Evolutionary conservation across 2,888 invertebrate genomes (phyloP).

Genomic region (Nomada lathburiana): DNA sequence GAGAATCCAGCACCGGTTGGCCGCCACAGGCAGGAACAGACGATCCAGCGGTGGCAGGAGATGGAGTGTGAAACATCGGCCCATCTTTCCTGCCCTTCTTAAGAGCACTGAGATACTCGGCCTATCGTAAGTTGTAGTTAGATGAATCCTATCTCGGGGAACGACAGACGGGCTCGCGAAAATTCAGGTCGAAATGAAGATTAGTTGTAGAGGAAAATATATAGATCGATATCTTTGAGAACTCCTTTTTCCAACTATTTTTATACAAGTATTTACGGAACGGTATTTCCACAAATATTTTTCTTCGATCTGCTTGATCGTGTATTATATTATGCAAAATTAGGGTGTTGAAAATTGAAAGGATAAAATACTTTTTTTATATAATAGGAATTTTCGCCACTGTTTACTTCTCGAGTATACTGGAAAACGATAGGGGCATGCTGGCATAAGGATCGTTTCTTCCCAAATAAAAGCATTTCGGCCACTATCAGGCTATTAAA

Average conservation of each 20-base stretch:
- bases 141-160: conserved; percentile 56
- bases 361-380: background rate
- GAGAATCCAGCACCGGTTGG: conserved; percentile 68
- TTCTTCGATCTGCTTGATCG: no score
- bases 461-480: conserved; percentile 7
- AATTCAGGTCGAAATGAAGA: background rate
- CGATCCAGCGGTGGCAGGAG: conserved; percentile 75
- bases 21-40: conserved; percentile 66
- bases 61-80: conserved; percentile 79
- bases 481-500: conserved; percentile 24
- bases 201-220: background rate
- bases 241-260: background rate
- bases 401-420: background rate
- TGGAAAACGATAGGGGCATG: background rate
- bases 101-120: conserved; percentile 59
- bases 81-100: conserved; percentile 74
- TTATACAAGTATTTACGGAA: background rate
- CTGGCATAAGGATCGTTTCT: conserved; percentile 7
- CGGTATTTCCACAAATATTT: no score
- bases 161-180: conserved; percentile 26
- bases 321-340: no score
- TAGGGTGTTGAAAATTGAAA: no score
- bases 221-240: background rate
- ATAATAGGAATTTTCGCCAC: background rate
- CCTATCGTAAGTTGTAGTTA: conserved; percentile 56